Conservation (phyloP, 2,113 vertebrate species). For the Montifringilla adamsi region DNA sequence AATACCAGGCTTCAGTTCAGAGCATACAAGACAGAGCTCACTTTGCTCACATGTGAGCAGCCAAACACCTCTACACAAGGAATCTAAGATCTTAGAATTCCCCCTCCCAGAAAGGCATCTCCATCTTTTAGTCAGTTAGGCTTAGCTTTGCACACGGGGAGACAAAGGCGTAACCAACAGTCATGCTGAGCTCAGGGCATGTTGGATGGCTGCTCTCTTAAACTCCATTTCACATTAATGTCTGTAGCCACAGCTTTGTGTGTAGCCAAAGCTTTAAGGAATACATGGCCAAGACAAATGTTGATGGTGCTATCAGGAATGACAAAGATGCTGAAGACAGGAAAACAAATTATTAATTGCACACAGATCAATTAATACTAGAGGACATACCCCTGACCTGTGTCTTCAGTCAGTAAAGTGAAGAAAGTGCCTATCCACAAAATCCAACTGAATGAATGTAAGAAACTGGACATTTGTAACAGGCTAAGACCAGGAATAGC, state of each 20-base stretch:
- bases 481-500: background rate
- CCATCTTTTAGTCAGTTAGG: background rate
- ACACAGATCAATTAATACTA: background rate
- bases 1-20: background rate
- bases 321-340: background rate
- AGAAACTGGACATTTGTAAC: background rate
- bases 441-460: background rate
- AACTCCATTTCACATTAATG: background rate
- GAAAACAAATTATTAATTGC: background rate
- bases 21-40: background rate
- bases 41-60: background rate
- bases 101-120: background rate
- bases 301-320: background rate
- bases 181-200: background rate
- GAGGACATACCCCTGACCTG: background rate
- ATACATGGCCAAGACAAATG: background rate
- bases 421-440: background rate
- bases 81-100: background rate
- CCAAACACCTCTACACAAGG: background rate
- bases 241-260: background rate
- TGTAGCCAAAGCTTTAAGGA: background rate
- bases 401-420: background rate
- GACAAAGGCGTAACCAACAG: background rate
- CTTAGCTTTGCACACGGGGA: background rate
- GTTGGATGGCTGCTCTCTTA: background rate